These are phyloP conservation scores for Ashinkailepas kermadecensis DNA, from an alignment of 2,888 invertebrate species.

Conservation along the genomic window DNA sequence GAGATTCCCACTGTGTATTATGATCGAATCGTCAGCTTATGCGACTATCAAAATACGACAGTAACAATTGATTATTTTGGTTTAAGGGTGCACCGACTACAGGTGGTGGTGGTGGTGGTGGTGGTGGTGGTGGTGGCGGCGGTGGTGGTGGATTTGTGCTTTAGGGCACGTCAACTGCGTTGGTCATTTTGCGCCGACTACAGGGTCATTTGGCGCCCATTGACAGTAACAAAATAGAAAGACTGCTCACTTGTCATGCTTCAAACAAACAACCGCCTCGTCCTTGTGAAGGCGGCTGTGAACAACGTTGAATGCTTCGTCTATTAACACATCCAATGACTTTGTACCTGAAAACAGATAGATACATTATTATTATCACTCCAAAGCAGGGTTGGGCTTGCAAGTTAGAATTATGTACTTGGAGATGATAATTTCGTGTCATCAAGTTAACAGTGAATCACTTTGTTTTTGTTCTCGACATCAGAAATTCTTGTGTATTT, in stretches of 20 bases:
- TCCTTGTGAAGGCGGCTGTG: not conserved
- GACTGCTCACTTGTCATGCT: constrained; percentile 6
- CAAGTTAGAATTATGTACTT: not conserved
- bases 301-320: not conserved
- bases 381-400: not conserved
- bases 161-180: not conserved
- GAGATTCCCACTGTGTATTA: no score
- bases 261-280: not conserved
- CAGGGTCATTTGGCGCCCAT: no score
- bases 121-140: no score
- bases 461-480: no score
- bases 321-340: constrained; percentile 1
- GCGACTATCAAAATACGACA: no score
- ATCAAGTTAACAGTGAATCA: not conserved
- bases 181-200: not conserved
- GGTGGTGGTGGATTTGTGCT: no score
- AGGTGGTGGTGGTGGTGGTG: no score
- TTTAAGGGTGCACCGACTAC: no score
- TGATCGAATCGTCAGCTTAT: no score
- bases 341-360: constrained; percentile 4
- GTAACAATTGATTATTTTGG: no score
- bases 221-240: not conserved
- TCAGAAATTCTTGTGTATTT: no score
- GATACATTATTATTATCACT: not conserved
- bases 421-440: no score